phyloP scores from a whole-genome alignment of 2,113 vertebrate genomes.

The Zosterops borbonicus region DNA sequence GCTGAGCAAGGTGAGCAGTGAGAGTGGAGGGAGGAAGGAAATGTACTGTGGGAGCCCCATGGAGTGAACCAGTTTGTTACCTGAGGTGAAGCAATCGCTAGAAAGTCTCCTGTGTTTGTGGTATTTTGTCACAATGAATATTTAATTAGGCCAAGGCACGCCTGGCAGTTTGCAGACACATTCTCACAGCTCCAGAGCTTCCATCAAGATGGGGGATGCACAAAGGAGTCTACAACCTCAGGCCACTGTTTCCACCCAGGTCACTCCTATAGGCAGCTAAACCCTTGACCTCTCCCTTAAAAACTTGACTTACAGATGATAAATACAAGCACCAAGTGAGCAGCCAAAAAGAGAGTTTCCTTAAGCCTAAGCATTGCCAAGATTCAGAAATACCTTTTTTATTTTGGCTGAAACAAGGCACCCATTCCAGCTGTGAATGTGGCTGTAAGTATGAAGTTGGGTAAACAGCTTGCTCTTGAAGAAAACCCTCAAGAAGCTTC shows the following conservation, averaged over 20 bases:
- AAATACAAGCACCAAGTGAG: neutral
- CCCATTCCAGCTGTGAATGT: neutral
- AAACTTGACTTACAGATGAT: neutral
- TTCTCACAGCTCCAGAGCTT: neutral
- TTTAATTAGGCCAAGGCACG: neutral
- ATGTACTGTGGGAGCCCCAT: accelerated
- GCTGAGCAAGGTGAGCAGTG: neutral
- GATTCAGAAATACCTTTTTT: neutral
- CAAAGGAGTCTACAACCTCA: neutral
- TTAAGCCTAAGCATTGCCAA: neutral
- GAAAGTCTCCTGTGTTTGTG: slow-evolving; percentile 6
- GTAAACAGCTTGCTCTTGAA: neutral
- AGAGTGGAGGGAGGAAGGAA: neutral
- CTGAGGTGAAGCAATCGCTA: neutral
- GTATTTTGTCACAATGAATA: slow-evolving; percentile 44
- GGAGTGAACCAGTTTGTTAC: neutral
- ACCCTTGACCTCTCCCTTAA: neutral
- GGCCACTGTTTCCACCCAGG: neutral
- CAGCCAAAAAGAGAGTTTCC: neutral
- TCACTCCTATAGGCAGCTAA: neutral
- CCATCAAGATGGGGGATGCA: neutral
- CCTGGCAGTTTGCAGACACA: neutral
- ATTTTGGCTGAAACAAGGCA: neutral
- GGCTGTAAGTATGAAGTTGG: neutral
- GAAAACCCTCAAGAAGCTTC: neutral